Conservation (phyloP, 2,797 vertebrate genomes). For the Etheostoma nigrum region DNA sequence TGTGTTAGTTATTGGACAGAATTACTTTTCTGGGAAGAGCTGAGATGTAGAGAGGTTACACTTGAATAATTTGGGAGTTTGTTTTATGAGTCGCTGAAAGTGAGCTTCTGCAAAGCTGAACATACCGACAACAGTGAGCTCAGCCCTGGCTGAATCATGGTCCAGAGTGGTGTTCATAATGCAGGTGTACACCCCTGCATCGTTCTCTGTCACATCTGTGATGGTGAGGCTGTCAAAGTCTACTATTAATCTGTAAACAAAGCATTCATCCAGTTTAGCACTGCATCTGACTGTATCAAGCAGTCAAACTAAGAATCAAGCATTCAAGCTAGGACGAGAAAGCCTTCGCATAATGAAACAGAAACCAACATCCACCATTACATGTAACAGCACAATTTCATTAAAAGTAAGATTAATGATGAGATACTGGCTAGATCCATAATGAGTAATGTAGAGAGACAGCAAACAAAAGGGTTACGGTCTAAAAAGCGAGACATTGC, state of each 20-base stretch:
- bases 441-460: neutral
- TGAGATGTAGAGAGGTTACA: slow-evolving; percentile 13
- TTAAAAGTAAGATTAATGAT: neutral
- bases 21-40: slow-evolving; percentile 38
- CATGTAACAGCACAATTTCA: neutral
- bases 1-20: slow-evolving; percentile 19
- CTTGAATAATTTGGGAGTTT: slow-evolving; percentile 37
- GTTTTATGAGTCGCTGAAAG: slow-evolving; percentile 25
- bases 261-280: slow-evolving; percentile 12
- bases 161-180: slow-evolving; percentile 95
- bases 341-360: neutral
- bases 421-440: neutral
- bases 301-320: neutral
- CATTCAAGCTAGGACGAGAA: neutral
- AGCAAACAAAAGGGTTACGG: neutral
- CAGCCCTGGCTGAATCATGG: slow-evolving; percentile 92
- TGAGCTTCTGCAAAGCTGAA: slow-evolving; percentile 21
- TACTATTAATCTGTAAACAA: slow-evolving; percentile 86
- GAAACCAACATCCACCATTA: neutral
- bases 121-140: slow-evolving; percentile 96
- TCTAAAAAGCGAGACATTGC: neutral
- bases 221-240: slow-evolving; percentile 91
- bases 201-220: slow-evolving; percentile 88
- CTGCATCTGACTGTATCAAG: neutral
- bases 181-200: slow-evolving; percentile 94